Conservation (phyloP, 2,113 vertebrate species). For the Cochlearius cochlearius region DNA sequence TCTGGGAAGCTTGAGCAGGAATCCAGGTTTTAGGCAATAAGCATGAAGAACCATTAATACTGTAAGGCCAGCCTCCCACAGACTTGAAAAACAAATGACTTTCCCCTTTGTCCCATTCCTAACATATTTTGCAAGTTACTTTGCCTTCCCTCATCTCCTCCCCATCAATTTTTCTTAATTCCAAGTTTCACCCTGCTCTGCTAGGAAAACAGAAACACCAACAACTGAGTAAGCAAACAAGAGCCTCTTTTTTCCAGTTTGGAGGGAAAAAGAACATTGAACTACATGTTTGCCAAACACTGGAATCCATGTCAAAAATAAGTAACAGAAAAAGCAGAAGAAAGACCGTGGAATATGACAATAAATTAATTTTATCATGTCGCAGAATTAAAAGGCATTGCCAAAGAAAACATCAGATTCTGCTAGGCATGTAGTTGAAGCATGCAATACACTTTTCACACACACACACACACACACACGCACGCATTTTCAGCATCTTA, state of each 20-base stretch:
- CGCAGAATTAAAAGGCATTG: background rate
- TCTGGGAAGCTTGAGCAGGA: background rate
- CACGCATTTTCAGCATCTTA: slow-evolving; percentile 26
- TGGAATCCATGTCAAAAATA: background rate
- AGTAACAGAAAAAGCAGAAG: background rate
- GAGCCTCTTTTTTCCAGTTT: background rate
- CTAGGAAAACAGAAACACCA: background rate
- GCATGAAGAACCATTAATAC: background rate
- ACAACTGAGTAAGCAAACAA: background rate
- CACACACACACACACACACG: background rate
- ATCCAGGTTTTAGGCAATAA: background rate
- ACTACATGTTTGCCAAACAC: background rate
- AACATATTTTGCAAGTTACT: background rate
- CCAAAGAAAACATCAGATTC: background rate
- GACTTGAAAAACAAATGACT: background rate
- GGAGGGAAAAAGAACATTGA: background rate
- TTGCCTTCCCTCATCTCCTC: background rate
- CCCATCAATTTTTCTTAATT: background rate
- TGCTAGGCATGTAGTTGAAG: background rate
- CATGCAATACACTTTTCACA: background rate
- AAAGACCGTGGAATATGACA: background rate
- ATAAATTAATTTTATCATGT: background rate
- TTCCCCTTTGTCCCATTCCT: background rate
- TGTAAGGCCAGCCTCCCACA: background rate
- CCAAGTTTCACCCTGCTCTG: background rate